Evolutionary conservation across 2,113 vertebrate species (phyloP).

Genomic region (Arenaria interpres): DNA sequence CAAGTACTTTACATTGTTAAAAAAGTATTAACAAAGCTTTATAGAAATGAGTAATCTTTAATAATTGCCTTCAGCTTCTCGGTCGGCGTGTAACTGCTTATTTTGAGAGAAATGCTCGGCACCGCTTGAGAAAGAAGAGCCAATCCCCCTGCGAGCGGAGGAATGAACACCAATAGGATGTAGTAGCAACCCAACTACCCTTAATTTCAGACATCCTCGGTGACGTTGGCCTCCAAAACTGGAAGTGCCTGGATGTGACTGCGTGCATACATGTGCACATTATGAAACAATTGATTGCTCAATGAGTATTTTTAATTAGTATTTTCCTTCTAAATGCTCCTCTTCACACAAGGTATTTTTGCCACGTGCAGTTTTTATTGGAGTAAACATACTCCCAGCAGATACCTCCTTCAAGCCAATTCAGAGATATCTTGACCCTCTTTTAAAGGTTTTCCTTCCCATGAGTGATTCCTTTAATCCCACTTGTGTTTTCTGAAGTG

Average conservation of each 20-base stretch:
- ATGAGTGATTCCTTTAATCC: background rate
- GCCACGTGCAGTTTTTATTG: slow-evolving; percentile 28
- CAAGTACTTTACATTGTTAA: slow-evolving; percentile 16
- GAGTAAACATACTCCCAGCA: background rate
- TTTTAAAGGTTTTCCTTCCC: background rate
- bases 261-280: background rate
- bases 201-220: slow-evolving; percentile 35
- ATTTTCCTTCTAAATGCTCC: slow-evolving; percentile 42
- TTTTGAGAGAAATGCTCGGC: slow-evolving; percentile 22
- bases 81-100: background rate
- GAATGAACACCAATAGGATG: slow-evolving; percentile 35
- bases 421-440: background rate
- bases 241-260: slow-evolving; percentile 29
- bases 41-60: slow-evolving; percentile 61
- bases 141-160: slow-evolving; percentile 30
- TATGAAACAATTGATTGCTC: slow-evolving; percentile 51
- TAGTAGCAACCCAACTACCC: background rate
- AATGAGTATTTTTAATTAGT: slow-evolving; percentile 53
- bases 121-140: background rate
- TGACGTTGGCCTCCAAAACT: slow-evolving; percentile 22
- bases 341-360: background rate
- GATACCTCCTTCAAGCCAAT: background rate
- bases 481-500: background rate
- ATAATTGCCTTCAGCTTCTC: slow-evolving; percentile 33
- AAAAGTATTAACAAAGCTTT: slow-evolving; percentile 51